These are phyloP conservation scores for Tiaroga cobitis DNA, from an alignment of 2,797 vertebrate species.

Conservation along the genomic window DNA sequence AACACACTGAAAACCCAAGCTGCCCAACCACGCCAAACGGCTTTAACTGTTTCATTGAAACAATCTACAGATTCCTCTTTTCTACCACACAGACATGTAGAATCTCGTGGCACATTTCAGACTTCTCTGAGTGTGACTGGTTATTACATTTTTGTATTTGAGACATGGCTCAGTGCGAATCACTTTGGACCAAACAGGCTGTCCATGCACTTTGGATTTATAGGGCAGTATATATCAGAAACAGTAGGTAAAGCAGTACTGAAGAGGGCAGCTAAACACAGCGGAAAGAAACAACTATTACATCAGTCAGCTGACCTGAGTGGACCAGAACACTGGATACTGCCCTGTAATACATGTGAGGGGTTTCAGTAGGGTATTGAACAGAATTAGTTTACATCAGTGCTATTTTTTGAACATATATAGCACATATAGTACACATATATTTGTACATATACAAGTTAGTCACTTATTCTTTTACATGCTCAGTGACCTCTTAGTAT, in stretches of 20 bases:
- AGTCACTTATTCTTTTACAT: conserved; percentile 51
- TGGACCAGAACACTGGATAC: conserved; percentile 10
- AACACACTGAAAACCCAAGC: conserved; percentile 26
- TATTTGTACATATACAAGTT: conserved; percentile 36
- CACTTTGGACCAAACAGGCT: conserved; percentile 54
- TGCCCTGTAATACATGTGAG: not conserved
- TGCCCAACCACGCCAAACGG: not conserved
- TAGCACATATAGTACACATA: conserved; percentile 13
- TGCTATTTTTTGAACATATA: conserved; percentile 47
- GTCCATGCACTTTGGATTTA: conserved; percentile 27
- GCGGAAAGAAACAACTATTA: conserved; percentile 14
- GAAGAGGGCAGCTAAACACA: conserved; percentile 18
- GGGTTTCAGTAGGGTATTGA: conserved; percentile 27
- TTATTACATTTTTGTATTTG: conserved; percentile 39
- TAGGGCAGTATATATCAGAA: conserved; percentile 34
- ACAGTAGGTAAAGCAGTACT: not conserved
- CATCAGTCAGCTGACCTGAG: conserved; percentile 7
- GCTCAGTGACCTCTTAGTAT: conserved; percentile 45
- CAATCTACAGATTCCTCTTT: conserved; percentile 25
- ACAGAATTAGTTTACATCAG: conserved; percentile 45
- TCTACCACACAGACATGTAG: conserved; percentile 9
- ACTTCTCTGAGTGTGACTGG: conserved; percentile 24
- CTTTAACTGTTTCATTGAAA: conserved; percentile 15
- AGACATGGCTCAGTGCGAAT: conserved; percentile 24
- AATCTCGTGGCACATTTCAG: conserved; percentile 20